Conservation (phyloP, 2,113 vertebrate genomes). For the Tonatia bakeri region DNA sequence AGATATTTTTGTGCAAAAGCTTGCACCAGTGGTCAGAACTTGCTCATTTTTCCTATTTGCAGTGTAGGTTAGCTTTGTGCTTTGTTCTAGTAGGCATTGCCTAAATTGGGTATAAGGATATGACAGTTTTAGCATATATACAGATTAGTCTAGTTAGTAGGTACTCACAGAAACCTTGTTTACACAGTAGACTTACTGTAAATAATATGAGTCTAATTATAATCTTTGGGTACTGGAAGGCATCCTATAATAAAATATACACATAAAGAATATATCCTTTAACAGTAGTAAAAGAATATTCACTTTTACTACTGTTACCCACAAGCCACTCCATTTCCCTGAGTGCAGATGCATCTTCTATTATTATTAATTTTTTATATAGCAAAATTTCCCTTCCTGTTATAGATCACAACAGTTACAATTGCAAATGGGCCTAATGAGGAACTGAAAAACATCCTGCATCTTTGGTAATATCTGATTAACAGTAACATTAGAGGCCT, state of each 20-base stretch:
- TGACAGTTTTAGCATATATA: not conserved
- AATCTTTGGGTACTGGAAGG: not conserved
- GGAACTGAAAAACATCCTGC: not conserved
- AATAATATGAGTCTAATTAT: not conserved
- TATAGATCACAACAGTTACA: not conserved
- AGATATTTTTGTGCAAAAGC: not conserved
- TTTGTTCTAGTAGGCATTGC: not conserved
- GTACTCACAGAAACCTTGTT: not conserved
- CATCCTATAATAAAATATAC: not conserved
- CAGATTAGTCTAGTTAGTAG: not conserved
- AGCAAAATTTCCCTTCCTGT: not conserved
- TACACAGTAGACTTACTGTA: not conserved
- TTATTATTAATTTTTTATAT: not conserved
- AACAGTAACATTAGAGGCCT: not conserved
- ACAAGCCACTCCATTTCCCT: not conserved
- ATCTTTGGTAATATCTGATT: conserved; percentile 5
- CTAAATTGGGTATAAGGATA: no score
- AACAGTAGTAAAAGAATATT: no score
- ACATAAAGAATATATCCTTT: no score
- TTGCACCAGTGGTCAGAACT: not conserved
- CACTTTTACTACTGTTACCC: not conserved
- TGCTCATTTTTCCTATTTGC: not conserved
- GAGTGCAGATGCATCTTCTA: not conserved
- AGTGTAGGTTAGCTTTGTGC: not conserved
- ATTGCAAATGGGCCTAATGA: not conserved